These are phyloP conservation scores for Phyllostomus discolor DNA, from an alignment of 2,113 vertebrate species.

Conservation along the genomic window DNA sequence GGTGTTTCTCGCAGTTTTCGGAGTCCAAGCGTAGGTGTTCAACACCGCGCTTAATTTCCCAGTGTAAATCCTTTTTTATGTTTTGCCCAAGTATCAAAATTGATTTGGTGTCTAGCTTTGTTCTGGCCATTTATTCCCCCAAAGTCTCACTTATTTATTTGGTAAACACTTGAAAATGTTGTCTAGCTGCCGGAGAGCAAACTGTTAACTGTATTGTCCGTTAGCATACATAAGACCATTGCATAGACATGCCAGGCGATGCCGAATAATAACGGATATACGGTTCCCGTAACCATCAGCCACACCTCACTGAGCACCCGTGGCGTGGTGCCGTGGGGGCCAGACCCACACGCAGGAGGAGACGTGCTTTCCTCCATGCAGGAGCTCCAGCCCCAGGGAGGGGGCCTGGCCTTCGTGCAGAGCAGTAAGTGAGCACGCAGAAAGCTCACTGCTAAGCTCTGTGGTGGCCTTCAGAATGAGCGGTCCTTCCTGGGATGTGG, in stretches of 20 bases:
- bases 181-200: background rate
- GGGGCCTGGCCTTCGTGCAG: background rate
- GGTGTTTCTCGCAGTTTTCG: background rate
- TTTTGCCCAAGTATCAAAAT: background rate
- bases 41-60: background rate
- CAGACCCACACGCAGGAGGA: background rate
- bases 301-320: background rate
- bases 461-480: background rate
- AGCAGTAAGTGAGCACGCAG: background rate
- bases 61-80: background rate
- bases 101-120: background rate
- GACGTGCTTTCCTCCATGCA: background rate
- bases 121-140: background rate
- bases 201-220: background rate
- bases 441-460: background rate
- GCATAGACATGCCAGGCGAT: background rate
- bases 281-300: background rate
- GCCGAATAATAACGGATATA: accelerated
- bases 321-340: background rate
- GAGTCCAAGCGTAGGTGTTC: background rate
- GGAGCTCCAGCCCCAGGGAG: background rate
- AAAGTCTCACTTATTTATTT: background rate
- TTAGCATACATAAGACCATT: background rate
- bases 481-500: background rate
- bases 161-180: background rate